Conservation (phyloP, 1,140 invertebrate genomes). For the Dendroctonus ponderosae region DNA sequence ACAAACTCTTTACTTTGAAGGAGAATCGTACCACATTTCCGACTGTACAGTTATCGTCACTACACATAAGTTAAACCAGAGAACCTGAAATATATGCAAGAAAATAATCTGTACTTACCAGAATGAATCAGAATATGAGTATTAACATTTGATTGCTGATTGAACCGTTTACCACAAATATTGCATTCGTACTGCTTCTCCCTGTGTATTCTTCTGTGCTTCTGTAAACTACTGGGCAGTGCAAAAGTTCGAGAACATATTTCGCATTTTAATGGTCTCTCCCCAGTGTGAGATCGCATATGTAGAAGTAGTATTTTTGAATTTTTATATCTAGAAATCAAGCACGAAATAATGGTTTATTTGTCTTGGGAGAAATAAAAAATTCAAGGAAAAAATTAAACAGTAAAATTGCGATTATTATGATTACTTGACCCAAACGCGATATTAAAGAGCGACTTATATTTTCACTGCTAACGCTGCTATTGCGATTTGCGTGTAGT, state of each 20-base stretch:
- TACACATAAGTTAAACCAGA: too few species aligned
- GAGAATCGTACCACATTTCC: too few species aligned
- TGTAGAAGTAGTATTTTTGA: conserved; percentile 43
- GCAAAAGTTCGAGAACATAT: conserved; percentile 75
- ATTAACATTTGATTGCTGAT: conserved; percentile 64
- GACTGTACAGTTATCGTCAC: too few species aligned
- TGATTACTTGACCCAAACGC: too few species aligned
- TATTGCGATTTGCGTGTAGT: too few species aligned
- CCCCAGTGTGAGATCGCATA: conserved; percentile 54
- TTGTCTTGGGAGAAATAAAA: too few species aligned
- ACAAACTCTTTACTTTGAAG: too few species aligned
- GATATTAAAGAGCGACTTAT: too few species aligned
- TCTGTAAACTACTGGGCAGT: conserved; percentile 54
- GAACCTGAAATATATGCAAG: too few species aligned
- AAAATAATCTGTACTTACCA: conserved; percentile 23
- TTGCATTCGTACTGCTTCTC: conserved; percentile 74
- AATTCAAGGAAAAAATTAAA: too few species aligned
- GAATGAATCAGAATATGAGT: conserved; percentile 63
- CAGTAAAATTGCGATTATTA: too few species aligned
- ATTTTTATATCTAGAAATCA: conserved; percentile 41
- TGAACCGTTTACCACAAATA: conserved; percentile 72
- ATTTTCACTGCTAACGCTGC: too few species aligned
- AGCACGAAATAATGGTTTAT: background rate
- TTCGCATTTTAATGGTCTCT: conserved; percentile 70
- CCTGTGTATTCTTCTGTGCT: conserved; percentile 71